Evolutionary conservation across 2,888 invertebrate genomes (phyloP).

Genomic region (Caenorhabditis imperialis): DNA sequence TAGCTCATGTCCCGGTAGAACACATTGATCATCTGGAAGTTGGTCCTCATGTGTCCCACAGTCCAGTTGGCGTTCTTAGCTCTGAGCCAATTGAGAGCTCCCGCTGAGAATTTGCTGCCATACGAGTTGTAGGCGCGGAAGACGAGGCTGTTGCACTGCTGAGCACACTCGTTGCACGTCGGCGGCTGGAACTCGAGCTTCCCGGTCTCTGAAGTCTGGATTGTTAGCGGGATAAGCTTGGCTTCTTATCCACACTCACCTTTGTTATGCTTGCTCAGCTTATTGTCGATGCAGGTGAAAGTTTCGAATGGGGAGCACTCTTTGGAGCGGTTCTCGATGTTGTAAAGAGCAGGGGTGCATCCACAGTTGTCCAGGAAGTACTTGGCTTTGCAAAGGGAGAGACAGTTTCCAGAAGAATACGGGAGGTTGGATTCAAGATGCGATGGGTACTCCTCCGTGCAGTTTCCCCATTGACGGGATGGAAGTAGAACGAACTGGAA

Average conservation of each 20-base stretch:
- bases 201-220: neutral
- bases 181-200: slow-evolving; percentile 7
- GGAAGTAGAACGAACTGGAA: slow-evolving; percentile 63
- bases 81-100: slow-evolving; percentile 63
- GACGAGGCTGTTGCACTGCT: slow-evolving; percentile 58
- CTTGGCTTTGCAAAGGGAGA: slow-evolving; percentile 53
- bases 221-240: slow-evolving; percentile 13
- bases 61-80: slow-evolving; percentile 57
- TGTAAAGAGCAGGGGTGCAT: slow-evolving; percentile 64
- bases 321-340: slow-evolving; percentile 51
- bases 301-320: slow-evolving; percentile 61
- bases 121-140: slow-evolving; percentile 74
- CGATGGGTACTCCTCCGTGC: slow-evolving; percentile 55
- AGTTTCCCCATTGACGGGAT: slow-evolving; percentile 61
- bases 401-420: slow-evolving; percentile 59
- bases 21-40: slow-evolving; percentile 68
- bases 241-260: slow-evolving; percentile 7
- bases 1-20: slow-evolving; percentile 73
- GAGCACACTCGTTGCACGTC: slow-evolving; percentile 20
- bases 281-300: slow-evolving; percentile 48
- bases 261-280: slow-evolving; percentile 36
- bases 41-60: slow-evolving; percentile 54
- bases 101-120: slow-evolving; percentile 65
- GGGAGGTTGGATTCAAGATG: slow-evolving; percentile 47
- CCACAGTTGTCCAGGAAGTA: slow-evolving; percentile 58